These are phyloP conservation scores for Varroa destructor DNA, from an alignment of 1,140 invertebrate species.

Conservation along the genomic window DNA sequence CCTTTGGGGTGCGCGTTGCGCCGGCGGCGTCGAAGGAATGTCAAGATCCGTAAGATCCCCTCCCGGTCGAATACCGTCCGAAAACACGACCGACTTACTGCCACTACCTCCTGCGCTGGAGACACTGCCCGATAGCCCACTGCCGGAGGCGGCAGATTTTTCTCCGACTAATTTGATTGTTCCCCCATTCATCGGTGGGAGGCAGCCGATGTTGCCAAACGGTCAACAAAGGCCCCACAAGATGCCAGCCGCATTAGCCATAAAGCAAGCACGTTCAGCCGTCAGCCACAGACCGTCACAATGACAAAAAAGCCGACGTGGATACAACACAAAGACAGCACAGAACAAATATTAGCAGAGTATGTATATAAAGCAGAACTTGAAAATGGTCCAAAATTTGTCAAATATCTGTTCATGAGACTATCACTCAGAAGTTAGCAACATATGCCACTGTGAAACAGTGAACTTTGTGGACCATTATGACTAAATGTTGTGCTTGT, in stretches of 20 bases:
- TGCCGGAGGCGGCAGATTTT: conserved; percentile 32
- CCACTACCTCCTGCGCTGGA: conserved; percentile 38
- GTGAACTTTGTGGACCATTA: no score
- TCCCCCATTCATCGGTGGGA: conserved; percentile 1
- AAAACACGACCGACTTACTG: conserved; percentile 71
- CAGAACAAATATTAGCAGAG: no score
- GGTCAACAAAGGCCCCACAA: no score
- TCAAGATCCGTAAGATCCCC: conserved; percentile 69
- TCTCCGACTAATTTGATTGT: conserved; percentile 28
- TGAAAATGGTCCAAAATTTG: no score
- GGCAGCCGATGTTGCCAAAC: not conserved
- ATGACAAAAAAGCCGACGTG: no score
- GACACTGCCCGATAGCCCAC: conserved; percentile 35
- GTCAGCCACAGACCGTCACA: no score
- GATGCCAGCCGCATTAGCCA: conserved; percentile 4
- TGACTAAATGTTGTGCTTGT: no score
- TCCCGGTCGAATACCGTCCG: conserved; percentile 75
- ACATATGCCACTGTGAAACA: no score
- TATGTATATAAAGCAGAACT: no score
- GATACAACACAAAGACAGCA: no score
- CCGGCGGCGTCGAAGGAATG: conserved; percentile 39
- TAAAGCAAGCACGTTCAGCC: not conserved
- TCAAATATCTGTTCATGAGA: no score
- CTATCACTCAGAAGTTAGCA: no score
- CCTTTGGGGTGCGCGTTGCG: conserved; percentile 36